phyloP scores from a whole-genome alignment of 2,113 vertebrate species.

The Sterna hirundo region DNA sequence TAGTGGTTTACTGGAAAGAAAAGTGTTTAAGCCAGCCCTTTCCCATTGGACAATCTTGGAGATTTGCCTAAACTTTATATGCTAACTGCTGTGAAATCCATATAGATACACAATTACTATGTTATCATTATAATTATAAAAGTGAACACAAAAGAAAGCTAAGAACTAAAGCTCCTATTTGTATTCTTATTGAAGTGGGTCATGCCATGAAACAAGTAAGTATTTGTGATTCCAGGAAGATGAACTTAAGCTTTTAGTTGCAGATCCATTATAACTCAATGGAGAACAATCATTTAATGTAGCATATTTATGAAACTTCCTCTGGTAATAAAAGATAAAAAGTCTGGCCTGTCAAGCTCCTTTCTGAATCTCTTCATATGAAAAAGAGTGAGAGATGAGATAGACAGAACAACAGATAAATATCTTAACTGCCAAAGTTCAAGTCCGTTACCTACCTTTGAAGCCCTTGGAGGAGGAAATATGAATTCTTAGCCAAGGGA shows the following conservation, averaged over 20 bases:
- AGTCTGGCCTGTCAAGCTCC: not conserved
- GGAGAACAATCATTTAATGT: fast-evolving
- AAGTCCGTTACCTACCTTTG: not conserved
- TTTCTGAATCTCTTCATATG: not conserved
- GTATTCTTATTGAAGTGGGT: not conserved
- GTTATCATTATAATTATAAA: not conserved
- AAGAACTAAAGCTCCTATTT: not conserved
- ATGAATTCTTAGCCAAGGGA: not conserved
- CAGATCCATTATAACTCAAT: not conserved
- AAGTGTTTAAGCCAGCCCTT: not conserved
- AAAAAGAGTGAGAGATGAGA: not conserved
- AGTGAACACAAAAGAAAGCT: not conserved
- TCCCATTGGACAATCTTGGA: not conserved
- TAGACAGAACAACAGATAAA: not conserved
- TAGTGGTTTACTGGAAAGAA: not conserved
- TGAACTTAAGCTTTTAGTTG: not conserved
- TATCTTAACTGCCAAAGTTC: not conserved
- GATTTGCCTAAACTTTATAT: not conserved
- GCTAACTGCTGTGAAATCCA: not conserved
- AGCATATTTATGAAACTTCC: not conserved
- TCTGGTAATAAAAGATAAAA: not conserved
- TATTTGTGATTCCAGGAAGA: not conserved
- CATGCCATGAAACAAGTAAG: not conserved
- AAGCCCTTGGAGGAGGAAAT: not conserved
- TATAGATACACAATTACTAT: not conserved